A percentile compares a stretch with the other conserved stretches of the same genome.
Evolutionary conservation across 2,797 vertebrate genomes (phyloP).

Genomic region (Champsocephalus esox): DNA sequence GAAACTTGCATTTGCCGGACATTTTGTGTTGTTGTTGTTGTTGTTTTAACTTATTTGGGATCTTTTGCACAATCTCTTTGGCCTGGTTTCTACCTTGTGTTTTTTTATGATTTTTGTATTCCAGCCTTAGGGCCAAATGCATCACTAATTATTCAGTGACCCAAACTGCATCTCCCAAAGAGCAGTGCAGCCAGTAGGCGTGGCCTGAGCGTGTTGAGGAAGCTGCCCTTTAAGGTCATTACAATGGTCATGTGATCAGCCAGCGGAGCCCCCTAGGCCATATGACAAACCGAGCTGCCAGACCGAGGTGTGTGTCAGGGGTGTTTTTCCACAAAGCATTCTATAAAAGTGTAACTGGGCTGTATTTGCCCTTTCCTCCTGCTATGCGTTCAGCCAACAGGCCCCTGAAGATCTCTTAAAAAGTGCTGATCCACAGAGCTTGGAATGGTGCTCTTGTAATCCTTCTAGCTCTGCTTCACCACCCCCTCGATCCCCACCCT

Average conservation of each 20-base stretch:
- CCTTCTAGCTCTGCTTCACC: conserved; percentile 68
- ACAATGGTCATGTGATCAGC: conserved; percentile 82
- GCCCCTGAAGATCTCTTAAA: conserved; percentile 89
- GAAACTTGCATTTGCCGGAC: conserved; percentile 30
- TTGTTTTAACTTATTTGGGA: conserved; percentile 32
- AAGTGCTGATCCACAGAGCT: conserved; percentile 87
- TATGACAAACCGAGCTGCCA: conserved; percentile 86
- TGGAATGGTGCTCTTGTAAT: conserved; percentile 78
- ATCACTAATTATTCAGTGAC: conserved; percentile 70
- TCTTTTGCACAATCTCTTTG: conserved; percentile 62
- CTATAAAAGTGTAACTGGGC: conserved; percentile 89
- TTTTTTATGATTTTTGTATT: conserved; percentile 28
- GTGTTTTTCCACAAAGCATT: conserved; percentile 90
- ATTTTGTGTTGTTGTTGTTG: conserved; percentile 30
- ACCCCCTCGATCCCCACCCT: conserved; percentile 46
- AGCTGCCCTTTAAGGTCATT: conserved; percentile 85
- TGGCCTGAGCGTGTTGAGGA: conserved; percentile 77
- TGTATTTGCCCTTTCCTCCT: conserved; percentile 88
- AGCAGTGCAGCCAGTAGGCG: conserved; percentile 69
- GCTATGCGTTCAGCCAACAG: conserved; percentile 83
- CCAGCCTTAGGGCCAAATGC: conserved; percentile 59
- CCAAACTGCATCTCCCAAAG: conserved; percentile 76
- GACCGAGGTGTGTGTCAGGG: conserved; percentile 86
- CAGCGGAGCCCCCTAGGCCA: conserved; percentile 81
- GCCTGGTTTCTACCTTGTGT: conserved; percentile 54